Evolutionary conservation across 2,113 vertebrate genomes (phyloP).

Genomic region (Xiphophorus maculatus): DNA sequence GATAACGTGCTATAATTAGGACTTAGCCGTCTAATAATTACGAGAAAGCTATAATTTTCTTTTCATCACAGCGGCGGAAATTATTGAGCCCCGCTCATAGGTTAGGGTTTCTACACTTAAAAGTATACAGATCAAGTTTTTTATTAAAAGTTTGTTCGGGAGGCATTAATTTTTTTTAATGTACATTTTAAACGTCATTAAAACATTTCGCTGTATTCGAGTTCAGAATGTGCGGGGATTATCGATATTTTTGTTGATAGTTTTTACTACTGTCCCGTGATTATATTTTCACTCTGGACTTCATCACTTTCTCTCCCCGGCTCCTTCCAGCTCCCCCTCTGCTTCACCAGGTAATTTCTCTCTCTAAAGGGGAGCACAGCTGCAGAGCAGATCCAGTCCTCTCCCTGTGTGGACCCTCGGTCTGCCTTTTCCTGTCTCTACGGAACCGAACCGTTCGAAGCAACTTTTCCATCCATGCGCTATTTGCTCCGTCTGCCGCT

Average conservation of each 20-base stretch:
- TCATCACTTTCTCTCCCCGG: background rate
- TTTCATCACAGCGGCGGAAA: too few relatives aligned
- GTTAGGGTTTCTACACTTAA: too few relatives aligned
- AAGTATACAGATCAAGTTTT: too few relatives aligned
- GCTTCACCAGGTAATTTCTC: background rate
- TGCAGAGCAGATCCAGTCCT: slow-evolving; percentile 10
- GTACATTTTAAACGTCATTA: too few relatives aligned
- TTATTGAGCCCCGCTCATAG: too few relatives aligned
- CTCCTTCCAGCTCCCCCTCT: background rate
- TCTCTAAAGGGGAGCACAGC: slow-evolving; percentile 5
- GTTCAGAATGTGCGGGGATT: background rate
- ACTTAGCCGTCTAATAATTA: too few relatives aligned
- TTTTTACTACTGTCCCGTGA: background rate
- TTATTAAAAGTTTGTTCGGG: too few relatives aligned
- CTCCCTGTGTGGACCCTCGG: slow-evolving; percentile 7
- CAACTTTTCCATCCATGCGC: slow-evolving; percentile 24
- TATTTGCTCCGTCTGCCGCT: background rate
- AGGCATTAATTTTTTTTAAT: too few relatives aligned
- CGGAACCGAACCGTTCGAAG: background rate
- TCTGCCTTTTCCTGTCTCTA: background rate
- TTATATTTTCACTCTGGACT: background rate
- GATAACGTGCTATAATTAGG: too few relatives aligned
- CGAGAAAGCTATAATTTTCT: too few relatives aligned
- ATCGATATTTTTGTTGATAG: background rate
- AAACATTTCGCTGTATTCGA: background rate